Conservation (phyloP, 2,113 vertebrate species). For the Caretta caretta region DNA sequence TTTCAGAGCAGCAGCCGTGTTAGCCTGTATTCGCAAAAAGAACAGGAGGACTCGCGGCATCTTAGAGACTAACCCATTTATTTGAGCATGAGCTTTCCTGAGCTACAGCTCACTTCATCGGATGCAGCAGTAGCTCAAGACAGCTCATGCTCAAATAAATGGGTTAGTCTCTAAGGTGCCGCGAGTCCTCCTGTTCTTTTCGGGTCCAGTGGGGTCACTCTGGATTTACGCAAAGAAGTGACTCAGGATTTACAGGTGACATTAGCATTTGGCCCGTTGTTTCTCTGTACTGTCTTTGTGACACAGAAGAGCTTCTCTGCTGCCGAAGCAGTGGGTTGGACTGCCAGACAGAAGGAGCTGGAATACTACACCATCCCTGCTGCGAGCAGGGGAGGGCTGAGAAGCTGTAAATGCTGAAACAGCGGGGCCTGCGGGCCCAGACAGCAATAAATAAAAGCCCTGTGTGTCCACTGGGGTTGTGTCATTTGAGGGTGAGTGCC, state of each 20-base stretch:
- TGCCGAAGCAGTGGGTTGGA: not conserved
- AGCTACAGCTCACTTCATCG: too few species aligned
- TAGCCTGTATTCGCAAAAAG: too few species aligned
- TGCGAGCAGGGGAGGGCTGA: not conserved
- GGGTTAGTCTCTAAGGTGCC: too few species aligned
- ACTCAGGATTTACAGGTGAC: not conserved
- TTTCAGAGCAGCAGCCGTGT: too few species aligned
- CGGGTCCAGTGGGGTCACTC: not conserved
- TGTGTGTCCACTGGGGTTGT: not conserved
- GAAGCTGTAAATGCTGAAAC: not conserved
- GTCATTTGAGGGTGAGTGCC: not conserved
- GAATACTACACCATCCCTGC: not conserved
- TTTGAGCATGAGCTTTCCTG: too few species aligned
- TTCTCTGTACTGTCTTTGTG: not conserved
- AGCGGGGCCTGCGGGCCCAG: not conserved
- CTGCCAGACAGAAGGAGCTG: not conserved
- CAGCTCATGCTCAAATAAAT: too few species aligned
- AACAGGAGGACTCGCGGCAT: too few species aligned
- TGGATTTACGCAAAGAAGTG: not conserved
- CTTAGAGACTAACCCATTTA: too few species aligned
- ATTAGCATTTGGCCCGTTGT: not conserved
- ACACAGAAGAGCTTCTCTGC: not conserved
- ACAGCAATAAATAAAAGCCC: not conserved
- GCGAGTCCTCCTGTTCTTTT: too few species aligned
- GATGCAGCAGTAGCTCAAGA: too few species aligned